phyloP scores from a whole-genome alignment of 2,888 invertebrate genomes.

The Hydrotaea cyrtoneurina region DNA sequence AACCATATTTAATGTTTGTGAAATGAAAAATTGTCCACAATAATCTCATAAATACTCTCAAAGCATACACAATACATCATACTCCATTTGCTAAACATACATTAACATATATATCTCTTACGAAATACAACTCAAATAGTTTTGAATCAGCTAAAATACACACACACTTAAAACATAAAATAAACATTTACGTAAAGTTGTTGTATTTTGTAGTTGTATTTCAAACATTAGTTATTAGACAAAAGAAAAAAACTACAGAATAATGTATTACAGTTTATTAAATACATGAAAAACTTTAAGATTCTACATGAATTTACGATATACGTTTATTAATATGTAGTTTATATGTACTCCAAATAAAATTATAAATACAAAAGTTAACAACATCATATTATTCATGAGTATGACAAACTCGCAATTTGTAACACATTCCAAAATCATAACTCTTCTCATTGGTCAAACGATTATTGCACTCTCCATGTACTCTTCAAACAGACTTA shows the following conservation, averaged over 20 bases:
- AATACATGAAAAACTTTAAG: conserved; percentile 25
- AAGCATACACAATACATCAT: conserved; percentile 7
- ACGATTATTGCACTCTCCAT: not conserved
- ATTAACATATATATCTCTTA: not conserved
- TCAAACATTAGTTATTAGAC: conserved; percentile 47
- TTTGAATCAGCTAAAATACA: not conserved
- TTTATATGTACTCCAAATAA: conserved; percentile 63
- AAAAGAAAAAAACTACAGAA: conserved; percentile 1
- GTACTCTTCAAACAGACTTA: not conserved
- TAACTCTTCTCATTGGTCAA: no score
- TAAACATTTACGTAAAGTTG: conserved; percentile 28
- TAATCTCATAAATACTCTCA: conserved; percentile 17
- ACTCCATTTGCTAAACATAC: conserved; percentile 22
- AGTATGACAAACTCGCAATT: no score
- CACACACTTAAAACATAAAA: not conserved
- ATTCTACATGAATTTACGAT: conserved; percentile 49
- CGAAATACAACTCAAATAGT: conserved; percentile 11
- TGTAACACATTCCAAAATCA: no score
- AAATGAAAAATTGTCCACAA: not conserved
- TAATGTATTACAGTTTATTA: conserved; percentile 46
- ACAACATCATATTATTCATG: no score
- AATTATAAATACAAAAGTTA: conserved; percentile 39
- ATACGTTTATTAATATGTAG: conserved; percentile 62
- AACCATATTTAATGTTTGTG: conserved; percentile 15
- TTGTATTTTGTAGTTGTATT: conserved; percentile 56